Evolutionary conservation across 2,888 invertebrate genomes (phyloP).

Genomic region (Drosophila parthenogenetica): DNA sequence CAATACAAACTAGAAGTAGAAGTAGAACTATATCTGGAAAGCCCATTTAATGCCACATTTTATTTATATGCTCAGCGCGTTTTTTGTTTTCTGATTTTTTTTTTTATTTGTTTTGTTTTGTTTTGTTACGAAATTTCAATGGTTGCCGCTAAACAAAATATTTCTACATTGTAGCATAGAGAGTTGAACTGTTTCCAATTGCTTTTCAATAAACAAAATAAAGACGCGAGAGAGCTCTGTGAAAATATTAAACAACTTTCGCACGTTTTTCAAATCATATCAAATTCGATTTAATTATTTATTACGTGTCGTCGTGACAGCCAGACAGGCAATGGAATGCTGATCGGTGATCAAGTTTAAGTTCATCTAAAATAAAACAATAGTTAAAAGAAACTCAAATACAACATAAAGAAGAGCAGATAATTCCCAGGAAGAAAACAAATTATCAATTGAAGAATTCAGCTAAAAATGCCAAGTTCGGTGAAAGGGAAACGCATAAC

Average conservation of each 20-base stretch:
- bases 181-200: conserved; percentile 52
- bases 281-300: conserved; percentile 2
- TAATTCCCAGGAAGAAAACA: conserved; percentile 7
- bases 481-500: conserved; percentile 49
- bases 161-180: conserved; percentile 45
- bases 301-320: conserved; percentile 10
- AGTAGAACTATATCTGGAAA: conserved; percentile 24
- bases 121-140: conserved; percentile 71
- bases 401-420: background rate
- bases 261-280: conserved; percentile 33
- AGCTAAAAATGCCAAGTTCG: conserved; percentile 66
- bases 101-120: conserved; percentile 51
- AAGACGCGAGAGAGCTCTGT: conserved; percentile 35
- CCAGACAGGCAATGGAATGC: conserved; percentile 21
- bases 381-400: conserved; percentile 6
- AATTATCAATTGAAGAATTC: conserved; percentile 21
- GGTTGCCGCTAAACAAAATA: conserved; percentile 63
- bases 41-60: conserved; percentile 75
- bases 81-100: conserved; percentile 53
- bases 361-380: conserved; percentile 7
- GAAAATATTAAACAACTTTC: conserved; percentile 60
- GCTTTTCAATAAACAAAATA: conserved; percentile 63
- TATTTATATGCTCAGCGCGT: conserved; percentile 67
- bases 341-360: conserved; percentile 27
- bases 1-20: conserved; percentile 25